Base-by-base conservation (phyloP, 2,113 vertebrate genomes). In the Camelus bactrianus region DNA sequence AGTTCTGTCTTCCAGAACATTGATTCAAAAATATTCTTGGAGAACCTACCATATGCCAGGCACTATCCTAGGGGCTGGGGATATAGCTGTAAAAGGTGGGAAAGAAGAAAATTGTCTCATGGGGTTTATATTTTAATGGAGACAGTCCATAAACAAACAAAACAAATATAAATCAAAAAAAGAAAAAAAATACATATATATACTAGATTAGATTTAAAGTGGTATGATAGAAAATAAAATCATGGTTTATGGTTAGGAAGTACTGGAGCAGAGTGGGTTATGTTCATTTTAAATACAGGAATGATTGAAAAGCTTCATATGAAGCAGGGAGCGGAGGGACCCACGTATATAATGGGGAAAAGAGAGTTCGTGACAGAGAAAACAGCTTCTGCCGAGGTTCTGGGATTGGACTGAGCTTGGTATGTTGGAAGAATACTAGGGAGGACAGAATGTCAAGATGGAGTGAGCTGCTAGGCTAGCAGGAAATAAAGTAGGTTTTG, bases 11-110 rank as follows among this genome's bases (percentile, higher is more conserved):
- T 89, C 15, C 19, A 46, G 5, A 84, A 32, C 12, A 62, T 15
- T 30, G 42, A 58, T 54, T 80, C 32, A 89, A 75, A 88, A 95
- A 30, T n/a, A 79, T 80, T 95, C 56, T 35, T 86, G 32, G 20
- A 81, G 48, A 82, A 88, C 3, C 11, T 73, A 73, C 28, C 28
- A 60, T 14, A 13, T 42, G 3, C 60, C 13, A 30, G n/a, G 17
- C 20, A 89, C 28, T 95, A 17, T 67, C 80, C 11, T 69, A 48
- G 20, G 42, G 62, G 22, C 6, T 80, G 58, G 8, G n/a, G 17
- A 48, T n/a, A 5, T 0, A 56, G 19, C 16, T 54, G 13, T 73
- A 48, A 89, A 50, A 87, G 20, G 42, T n/a, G 26, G 6, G 5
- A 16, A 77, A 72, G 48, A 9, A 30, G 32, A 65, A 85, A 84